phyloP scores from a whole-genome alignment of 2,113 vertebrate species.

The Triplophysa dalaica region DNA sequence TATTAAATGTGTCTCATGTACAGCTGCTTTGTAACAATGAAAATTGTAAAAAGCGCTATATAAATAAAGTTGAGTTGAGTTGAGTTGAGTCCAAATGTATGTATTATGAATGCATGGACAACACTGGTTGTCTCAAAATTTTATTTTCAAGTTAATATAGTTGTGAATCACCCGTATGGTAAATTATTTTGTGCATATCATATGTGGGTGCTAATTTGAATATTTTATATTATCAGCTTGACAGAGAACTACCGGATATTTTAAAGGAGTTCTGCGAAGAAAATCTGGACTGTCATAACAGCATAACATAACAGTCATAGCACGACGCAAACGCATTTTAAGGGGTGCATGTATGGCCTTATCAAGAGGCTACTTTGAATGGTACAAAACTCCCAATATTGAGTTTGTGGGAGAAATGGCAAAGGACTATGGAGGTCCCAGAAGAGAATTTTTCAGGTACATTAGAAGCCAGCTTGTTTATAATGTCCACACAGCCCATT shows the following conservation, averaged over 20 bases:
- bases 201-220: background rate
- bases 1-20: too few relatives aligned
- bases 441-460: constrained; percentile 67
- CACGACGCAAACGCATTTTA: background rate
- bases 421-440: constrained; percentile 5
- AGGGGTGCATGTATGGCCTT: background rate
- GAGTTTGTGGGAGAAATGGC: constrained; percentile 56
- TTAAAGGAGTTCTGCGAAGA: background rate
- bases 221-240: background rate
- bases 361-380: background rate
- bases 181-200: background rate
- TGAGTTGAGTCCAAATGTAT: background rate
- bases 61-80: too few relatives aligned
- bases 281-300: background rate
- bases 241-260: background rate
- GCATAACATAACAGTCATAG: background rate
- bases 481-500: too few relatives aligned
- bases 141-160: too few relatives aligned
- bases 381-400: constrained; percentile 35
- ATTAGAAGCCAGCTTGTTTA: background rate
- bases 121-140: too few relatives aligned
- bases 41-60: too few relatives aligned
- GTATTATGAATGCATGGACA: background rate
- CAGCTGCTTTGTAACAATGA: too few relatives aligned
- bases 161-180: background rate